These are phyloP conservation scores for Calephelis virginiensis DNA, from an alignment of 1,140 invertebrate species.

Conservation along the genomic window DNA sequence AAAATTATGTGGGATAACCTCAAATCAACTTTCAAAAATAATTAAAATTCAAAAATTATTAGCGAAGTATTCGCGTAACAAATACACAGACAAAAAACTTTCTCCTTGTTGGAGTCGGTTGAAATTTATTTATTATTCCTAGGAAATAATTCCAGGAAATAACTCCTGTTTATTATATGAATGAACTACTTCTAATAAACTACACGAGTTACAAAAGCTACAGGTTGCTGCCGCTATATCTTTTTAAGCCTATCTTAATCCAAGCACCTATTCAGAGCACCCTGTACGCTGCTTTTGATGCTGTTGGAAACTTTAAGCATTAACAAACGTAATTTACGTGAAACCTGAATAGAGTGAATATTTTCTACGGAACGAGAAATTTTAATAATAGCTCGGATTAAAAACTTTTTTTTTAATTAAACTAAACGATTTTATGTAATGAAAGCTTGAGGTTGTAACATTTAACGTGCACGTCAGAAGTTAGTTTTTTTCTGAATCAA, in stretches of 20 bases:
- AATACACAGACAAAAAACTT: no score
- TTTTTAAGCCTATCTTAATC: conserved; percentile 45
- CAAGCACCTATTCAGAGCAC: conserved; percentile 37
- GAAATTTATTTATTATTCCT: no score
- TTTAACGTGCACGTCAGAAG: no score
- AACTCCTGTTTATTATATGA: conserved; percentile 32
- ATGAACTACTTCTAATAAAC: conserved; percentile 37
- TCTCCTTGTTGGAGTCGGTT: no score
- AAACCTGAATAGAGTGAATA: conserved; percentile 5
- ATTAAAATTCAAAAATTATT: no score
- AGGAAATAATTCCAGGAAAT: background rate
- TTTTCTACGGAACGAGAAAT: background rate
- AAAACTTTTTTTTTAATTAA: no score
- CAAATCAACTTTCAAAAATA: no score
- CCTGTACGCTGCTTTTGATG: conserved; percentile 31
- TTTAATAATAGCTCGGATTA: background rate
- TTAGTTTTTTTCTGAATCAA: no score
- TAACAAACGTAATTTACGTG: conserved; percentile 8
- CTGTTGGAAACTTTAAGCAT: conserved; percentile 13
- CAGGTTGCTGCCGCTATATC: conserved; percentile 38
- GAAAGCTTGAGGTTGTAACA: no score
- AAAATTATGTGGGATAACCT: no score
- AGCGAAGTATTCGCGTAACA: no score
- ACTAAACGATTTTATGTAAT: no score
- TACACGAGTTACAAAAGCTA: conserved; percentile 36